Conservation (phyloP, 2,888 invertebrate genomes). For the Nephrotoma guestfalica region DNA sequence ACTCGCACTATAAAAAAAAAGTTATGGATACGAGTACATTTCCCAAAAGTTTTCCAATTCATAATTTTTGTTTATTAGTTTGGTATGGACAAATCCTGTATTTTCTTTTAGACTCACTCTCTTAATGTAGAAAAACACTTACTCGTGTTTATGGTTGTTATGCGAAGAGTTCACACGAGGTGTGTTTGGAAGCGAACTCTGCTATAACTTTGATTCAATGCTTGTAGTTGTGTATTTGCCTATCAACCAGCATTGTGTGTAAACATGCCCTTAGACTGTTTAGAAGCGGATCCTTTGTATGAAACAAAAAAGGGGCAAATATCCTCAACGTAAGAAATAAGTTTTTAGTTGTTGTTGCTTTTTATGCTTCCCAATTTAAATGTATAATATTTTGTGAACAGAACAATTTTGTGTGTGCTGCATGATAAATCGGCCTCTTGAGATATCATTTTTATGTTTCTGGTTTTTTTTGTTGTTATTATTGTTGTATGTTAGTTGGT, state of each 20-base stretch:
- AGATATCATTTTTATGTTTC: background rate
- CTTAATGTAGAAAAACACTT: too few species aligned
- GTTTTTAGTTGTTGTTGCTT: background rate
- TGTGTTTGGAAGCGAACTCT: too few species aligned
- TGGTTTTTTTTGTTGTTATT: background rate
- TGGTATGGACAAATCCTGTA: background rate
- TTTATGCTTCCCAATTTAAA: background rate
- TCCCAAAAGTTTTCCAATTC: background rate
- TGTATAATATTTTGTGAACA: background rate
- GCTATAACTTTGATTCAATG: too few species aligned
- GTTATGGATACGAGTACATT: background rate
- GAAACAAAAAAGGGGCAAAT: background rate
- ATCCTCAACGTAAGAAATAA: background rate
- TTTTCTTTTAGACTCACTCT: background rate
- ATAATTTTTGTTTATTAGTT: background rate
- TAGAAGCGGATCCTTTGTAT: background rate
- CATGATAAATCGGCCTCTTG: background rate
- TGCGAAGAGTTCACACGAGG: too few species aligned
- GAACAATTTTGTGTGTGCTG: background rate
- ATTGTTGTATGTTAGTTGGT: background rate
- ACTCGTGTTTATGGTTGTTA: too few species aligned
- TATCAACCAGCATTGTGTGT: too few species aligned
- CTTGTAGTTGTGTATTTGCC: too few species aligned
- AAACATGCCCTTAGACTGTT: background rate
- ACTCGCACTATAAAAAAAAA: too few species aligned